phyloP scores from a whole-genome alignment of 92 coral and sea anemone genomes.

The Paramuricea clavata region DNA sequence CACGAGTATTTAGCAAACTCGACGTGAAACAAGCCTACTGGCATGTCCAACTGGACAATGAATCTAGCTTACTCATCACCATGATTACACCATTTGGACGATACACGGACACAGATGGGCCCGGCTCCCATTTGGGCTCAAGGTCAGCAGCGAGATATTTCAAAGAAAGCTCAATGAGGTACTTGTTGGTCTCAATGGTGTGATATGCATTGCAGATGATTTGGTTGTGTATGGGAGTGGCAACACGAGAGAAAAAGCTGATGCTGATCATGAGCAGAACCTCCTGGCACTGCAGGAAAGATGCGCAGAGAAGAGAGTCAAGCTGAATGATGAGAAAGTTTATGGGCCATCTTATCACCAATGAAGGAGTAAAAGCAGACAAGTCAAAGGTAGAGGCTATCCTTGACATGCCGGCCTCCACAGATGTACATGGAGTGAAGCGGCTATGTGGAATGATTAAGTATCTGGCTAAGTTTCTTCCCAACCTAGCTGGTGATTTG shows the following conservation, averaged over 20 bases:
- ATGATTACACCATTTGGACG: constrained; percentile 65
- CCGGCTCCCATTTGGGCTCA: constrained; percentile 56
- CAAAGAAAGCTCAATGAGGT: constrained; percentile 51
- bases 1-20: constrained; percentile 52
- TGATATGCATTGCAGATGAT: constrained; percentile 44
- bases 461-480: constrained; percentile 62
- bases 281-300: neutral
- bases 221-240: constrained; percentile 61
- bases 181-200: constrained; percentile 59
- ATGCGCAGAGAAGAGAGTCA: constrained; percentile 21
- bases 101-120: constrained; percentile 53
- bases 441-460: constrained; percentile 73
- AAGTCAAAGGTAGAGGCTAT: constrained; percentile 58
- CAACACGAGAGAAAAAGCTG: constrained; percentile 37
- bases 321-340: constrained; percentile 46
- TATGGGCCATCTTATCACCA: constrained; percentile 58
- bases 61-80: constrained; percentile 40
- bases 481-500: constrained; percentile 60
- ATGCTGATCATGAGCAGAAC: constrained; percentile 32
- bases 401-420: constrained; percentile 66
- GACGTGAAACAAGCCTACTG: constrained; percentile 48
- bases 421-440: constrained; percentile 58
- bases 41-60: constrained; percentile 49
- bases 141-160: constrained; percentile 57
- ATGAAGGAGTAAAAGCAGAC: constrained; percentile 60